Base-by-base conservation (phyloP, 2,113 vertebrate genomes). In the Campylomormyrus tamandua region DNA sequence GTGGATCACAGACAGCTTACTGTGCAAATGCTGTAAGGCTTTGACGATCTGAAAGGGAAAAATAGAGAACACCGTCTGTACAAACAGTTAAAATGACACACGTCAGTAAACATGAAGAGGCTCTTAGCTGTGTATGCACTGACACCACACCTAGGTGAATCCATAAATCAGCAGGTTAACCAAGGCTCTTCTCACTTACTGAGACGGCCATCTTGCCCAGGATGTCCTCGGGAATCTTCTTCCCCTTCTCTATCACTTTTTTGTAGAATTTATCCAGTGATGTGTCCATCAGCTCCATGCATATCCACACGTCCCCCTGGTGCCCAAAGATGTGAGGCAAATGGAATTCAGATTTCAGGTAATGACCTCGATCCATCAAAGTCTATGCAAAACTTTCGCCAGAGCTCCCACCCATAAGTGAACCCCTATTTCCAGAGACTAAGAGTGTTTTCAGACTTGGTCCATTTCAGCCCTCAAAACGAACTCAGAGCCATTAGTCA, bases 181-280 rank as follows among this genome's bases (percentile, higher is more conserved):
- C 66, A 56, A 24, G 31, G 31, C 31, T 31, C 70, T 42, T 42
- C 7, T 19, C 87, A 97, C 98, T 96, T 94, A 99, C 98, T 46
- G 98, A 99, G 89, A 99, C 98, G 0, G 98, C 97, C 66, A 98
- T 99, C 95, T 99, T 99, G 48, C 98, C 98, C 94, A 99, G 93
- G 93, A 99, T 99, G 93, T 99, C 97, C 93, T 99, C 98, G 0
- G 98, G 98, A 93, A 99, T 99, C 0, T 93, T 97, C 93, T 96
- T 94, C 62, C 96, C 96, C 94, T 98, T 98, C 94, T 99, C 98
- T 53, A 98, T 98, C 89, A 99, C 98, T 13, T 98, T 96, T 93
- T 99, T 99, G 95, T 99, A 99, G 95, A 99, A 99, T 92, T 99
- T 99, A 92, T 99, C 98, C 94, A 99, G 95, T 5, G 98, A 99